Evolutionary conservation across 2,888 invertebrate genomes (phyloP).

Genomic region (Sphaerolaimus hirsutus): DNA sequence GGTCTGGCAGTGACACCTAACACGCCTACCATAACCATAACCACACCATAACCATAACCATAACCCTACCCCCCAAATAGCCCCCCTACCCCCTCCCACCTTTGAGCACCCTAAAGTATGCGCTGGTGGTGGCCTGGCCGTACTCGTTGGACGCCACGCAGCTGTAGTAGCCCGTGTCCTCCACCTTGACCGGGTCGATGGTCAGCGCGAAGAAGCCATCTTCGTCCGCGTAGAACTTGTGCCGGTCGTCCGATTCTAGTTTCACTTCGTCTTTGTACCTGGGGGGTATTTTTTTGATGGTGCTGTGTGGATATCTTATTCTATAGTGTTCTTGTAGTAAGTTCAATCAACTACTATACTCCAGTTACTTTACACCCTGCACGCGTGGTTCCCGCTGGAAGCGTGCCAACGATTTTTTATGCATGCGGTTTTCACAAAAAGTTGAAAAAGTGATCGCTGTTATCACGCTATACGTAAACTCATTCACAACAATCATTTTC

Average conservation of each 20-base stretch:
- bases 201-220: slow-evolving; percentile 26
- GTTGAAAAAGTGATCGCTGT: no score
- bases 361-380: no score
- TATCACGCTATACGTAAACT: no score
- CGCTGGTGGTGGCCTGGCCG: slow-evolving; percentile 47
- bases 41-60: no score
- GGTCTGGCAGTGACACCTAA: neutral
- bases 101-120: slow-evolving; percentile 52
- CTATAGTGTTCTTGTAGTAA: no score
- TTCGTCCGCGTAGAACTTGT: slow-evolving; percentile 44
- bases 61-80: neutral
- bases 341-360: no score
- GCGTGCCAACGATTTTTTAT: no score
- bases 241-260: slow-evolving; percentile 45
- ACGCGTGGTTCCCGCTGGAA: no score
- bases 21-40: no score
- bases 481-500: no score
- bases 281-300: slow-evolving; percentile 1
- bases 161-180: slow-evolving; percentile 53
- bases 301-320: no score
- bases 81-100: slow-evolving; percentile 37
- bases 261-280: slow-evolving; percentile 61
- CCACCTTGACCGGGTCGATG: slow-evolving; percentile 32
- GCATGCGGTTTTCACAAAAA: no score
- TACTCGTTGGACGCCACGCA: slow-evolving; percentile 39